Conservation (phyloP, 1,140 invertebrate species). For the Probaryconus sp. region DNA sequence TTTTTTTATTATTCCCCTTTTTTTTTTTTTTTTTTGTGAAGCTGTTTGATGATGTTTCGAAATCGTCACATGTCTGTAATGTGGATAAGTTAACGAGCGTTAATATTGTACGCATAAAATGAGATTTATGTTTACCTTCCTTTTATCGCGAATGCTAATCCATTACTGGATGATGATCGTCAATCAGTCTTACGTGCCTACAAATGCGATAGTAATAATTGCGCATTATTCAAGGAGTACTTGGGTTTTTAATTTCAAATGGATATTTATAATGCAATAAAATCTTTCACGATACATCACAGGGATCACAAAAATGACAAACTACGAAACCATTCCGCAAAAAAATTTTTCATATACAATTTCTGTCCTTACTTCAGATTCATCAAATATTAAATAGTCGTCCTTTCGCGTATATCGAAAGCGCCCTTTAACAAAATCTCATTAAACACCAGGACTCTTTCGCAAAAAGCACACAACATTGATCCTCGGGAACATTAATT, state of each 20-base stretch:
- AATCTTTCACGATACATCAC: no score
- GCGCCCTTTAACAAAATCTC: slow-evolving; percentile 7
- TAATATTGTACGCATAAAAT: slow-evolving; percentile 20
- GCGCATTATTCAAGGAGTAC: no score
- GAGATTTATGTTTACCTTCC: slow-evolving; percentile 31
- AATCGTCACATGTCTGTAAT: slow-evolving; percentile 32
- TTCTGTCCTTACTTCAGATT: no score
- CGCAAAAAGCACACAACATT: slow-evolving; percentile 20
- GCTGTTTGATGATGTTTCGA: no score
- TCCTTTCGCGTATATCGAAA: slow-evolving; percentile 22
- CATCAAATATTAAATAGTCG: no score
- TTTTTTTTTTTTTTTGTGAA: no score
- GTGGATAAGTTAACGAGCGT: slow-evolving; percentile 34
- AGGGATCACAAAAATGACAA: no score
- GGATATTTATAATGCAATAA: no score
- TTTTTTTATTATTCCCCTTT: no score
- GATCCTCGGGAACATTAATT: slow-evolving; percentile 39
- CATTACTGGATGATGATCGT: slow-evolving; percentile 28
- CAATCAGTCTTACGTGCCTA: slow-evolving; percentile 35
- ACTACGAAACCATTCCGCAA: no score
- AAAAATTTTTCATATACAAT: slow-evolving; percentile 21
- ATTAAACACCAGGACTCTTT: slow-evolving; percentile 3
- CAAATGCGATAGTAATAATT: no score
- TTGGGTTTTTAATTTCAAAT: no score
- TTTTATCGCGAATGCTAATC: slow-evolving; percentile 27